Evolutionary conservation across 2,888 invertebrate species (phyloP).

Genomic region (Carabus problematicus): DNA sequence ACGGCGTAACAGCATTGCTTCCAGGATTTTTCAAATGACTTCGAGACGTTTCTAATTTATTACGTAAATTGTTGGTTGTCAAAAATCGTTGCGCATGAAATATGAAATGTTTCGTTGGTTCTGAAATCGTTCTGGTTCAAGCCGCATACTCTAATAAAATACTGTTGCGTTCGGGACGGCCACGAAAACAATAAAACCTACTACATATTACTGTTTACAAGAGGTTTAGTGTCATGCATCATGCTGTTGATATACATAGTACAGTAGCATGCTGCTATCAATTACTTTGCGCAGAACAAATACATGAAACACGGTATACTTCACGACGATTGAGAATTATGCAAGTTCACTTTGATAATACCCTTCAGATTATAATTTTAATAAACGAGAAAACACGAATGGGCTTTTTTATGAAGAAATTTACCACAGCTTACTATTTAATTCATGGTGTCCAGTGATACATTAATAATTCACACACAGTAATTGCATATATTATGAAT

Average conservation of each 20-base stretch:
- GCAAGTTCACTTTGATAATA: constrained; percentile 18
- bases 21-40: constrained; percentile 17
- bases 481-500: too few species aligned
- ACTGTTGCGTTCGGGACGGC: not conserved
- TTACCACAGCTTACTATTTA: too few species aligned
- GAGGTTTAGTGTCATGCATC: not conserved
- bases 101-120: constrained; percentile 17
- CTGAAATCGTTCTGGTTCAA: not conserved
- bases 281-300: constrained; percentile 14
- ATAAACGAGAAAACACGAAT: constrained; percentile 4
- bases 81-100: constrained; percentile 10
- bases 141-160: not conserved
- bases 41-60: constrained; percentile 22
- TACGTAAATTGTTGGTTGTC: constrained; percentile 24
- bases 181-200: too few species aligned
- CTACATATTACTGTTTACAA: not conserved
- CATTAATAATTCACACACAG: too few species aligned
- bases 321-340: constrained; percentile 32
- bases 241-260: not conserved
- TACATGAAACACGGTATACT: constrained; percentile 26
- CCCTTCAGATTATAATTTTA: too few species aligned
- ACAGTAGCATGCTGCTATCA: constrained; percentile 12
- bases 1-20: too few species aligned
- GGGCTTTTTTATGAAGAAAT: constrained; percentile 16
- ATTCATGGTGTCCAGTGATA: too few species aligned